Evolutionary conservation across 2,888 invertebrate genomes (phyloP), one percentile per base, ranked within the genome.

Genomic region (Acanthoscelides obtectus): DNA sequence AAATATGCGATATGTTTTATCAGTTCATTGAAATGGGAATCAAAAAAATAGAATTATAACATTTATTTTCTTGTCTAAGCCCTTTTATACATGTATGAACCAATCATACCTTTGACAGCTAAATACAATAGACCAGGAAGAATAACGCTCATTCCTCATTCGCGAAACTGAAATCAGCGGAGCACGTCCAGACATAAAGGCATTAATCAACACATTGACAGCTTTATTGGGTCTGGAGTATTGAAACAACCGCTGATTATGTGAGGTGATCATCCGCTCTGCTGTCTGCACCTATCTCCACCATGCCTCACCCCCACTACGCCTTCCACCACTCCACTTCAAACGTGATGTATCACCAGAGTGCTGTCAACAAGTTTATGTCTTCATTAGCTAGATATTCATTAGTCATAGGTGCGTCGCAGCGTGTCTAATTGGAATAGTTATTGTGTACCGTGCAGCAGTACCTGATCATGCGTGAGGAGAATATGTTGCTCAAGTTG

Each of bases 131-230:
- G 45, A 12, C 6, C 45, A 6, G 45, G 17, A 45, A 45, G 45
- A 17, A 45, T 6, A 12, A 6, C 17, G 45, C 45, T 45, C 45
- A 45, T 5, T 25, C 25, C 45, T 45, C 45, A 45, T 5, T 25
- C 25, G 25, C 25, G 25, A 6, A 25, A 3, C 25, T 6, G 25
- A 25, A 25, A 25, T 12, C 45, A 17, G 45, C 5, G 17, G 66
- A 71, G 70, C 70, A 66, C 70, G 66, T 70, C 68, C 64, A 20
- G 27, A 68, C 69, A 71, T 71, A 65, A 73, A 70, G 69, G 27
- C 68, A 74, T 74, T 72, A 71, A 74, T 74, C 74, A 74, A 72
- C 66, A 69, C 63, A 74, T 74, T 74, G 74, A 72, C 74, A 72
- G 72, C 65, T 72, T 74, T 74, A 74, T 74, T 74, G 74, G 70